Conservation (phyloP, 2,113 vertebrate species). For the Stegastes partitus region DNA sequence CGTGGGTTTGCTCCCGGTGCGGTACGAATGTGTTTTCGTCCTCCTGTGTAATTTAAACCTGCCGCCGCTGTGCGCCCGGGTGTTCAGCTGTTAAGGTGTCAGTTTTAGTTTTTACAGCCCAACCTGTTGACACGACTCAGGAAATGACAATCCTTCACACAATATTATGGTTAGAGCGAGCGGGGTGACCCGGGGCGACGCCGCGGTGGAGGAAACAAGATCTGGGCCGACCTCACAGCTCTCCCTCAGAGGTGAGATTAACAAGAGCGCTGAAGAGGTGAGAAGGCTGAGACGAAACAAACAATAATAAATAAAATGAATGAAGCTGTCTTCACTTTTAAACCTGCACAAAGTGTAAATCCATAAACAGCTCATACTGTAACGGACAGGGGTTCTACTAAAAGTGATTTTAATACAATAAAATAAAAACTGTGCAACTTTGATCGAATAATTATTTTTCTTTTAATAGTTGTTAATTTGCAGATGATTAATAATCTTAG, state of each 20-base stretch:
- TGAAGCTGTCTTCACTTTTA: no score
- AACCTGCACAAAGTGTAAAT: no score
- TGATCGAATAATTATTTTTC: no score
- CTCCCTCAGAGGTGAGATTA: not conserved
- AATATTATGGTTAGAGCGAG: conserved; percentile 20
- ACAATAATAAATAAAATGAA: no score
- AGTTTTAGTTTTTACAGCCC: conserved; percentile 22
- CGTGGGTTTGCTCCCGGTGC: conserved; percentile 13
- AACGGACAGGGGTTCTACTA: no score
- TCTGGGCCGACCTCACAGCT: conserved; percentile 9
- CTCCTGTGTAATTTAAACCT: conserved; percentile 23
- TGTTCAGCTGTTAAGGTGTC: conserved; percentile 23
- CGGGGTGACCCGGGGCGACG: conserved; percentile 1
- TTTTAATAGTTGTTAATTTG: no score
- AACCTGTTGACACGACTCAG: conserved; percentile 27
- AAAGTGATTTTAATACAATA: no score
- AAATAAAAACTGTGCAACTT: no score
- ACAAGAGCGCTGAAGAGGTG: not conserved
- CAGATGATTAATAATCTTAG: no score
- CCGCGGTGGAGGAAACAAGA: not conserved
- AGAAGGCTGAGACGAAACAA: no score
- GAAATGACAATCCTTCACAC: conserved; percentile 38
- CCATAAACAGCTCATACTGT: no score
- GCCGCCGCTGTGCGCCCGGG: not conserved
- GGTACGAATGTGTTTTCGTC: conserved; percentile 24